Evolutionary conservation across 2,888 invertebrate species (phyloP).

Genomic region (Schizotus pectinicornis): DNA sequence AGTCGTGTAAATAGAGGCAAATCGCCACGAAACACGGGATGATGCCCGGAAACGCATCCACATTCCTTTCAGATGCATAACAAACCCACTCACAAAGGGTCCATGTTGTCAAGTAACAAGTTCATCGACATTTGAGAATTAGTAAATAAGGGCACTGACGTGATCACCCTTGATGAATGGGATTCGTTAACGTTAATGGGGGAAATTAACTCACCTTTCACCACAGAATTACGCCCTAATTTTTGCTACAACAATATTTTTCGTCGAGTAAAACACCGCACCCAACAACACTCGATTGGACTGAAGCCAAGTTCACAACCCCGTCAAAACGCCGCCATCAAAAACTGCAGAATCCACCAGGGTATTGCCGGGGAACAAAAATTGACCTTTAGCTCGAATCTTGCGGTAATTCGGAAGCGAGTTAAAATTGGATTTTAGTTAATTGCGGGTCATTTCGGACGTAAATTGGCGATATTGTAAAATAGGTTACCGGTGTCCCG

Average conservation of each 20-base stretch:
- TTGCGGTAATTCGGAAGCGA: too few relatives aligned
- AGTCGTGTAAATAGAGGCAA: too few relatives aligned
- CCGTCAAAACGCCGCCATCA: constrained; percentile 19
- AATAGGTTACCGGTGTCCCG: constrained; percentile 25
- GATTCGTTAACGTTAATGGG: not conserved
- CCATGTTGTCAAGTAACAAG: constrained; percentile 51
- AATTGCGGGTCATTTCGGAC: too few relatives aligned
- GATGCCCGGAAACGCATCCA: not conserved
- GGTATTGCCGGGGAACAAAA: too few relatives aligned
- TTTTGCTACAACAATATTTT: constrained; percentile 32
- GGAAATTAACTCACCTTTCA: constrained; percentile 44
- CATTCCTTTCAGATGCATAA: constrained; percentile 4
- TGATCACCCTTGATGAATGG: constrained; percentile 2
- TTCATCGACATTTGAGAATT: constrained; percentile 44
- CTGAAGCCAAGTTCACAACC: constrained; percentile 23
- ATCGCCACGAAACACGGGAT: not conserved
- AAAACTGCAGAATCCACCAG: constrained; percentile 11
- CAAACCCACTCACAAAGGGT: constrained; percentile 51
- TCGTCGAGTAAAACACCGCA: constrained; percentile 44
- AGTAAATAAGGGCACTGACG: not conserved
- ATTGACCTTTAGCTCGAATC: too few relatives aligned
- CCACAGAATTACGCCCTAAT: constrained; percentile 43
- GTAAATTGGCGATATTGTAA: constrained; percentile 10
- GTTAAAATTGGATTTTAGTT: too few relatives aligned
- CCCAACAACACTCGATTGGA: constrained; percentile 36